Base-by-base conservation (phyloP, 2,797 vertebrate genomes). In the Cirrhinus molitorella region DNA sequence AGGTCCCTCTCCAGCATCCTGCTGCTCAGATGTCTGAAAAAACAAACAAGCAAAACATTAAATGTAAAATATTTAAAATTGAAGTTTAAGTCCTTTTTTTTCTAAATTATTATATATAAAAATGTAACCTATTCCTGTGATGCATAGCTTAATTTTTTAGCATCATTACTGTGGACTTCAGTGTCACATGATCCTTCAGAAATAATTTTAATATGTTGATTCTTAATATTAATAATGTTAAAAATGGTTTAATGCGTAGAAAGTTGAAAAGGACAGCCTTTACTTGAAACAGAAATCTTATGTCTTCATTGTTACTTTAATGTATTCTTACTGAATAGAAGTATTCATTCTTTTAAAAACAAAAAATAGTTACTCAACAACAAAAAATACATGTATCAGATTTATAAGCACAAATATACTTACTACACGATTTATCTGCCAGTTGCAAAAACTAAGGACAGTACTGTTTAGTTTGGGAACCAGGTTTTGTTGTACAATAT, bases 401-500 rank as follows among this genome's bases (percentile, higher is more conserved):
- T 31, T 73, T 37, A 74, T 34, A 80, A 37, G 78, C 47, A 83
- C 8, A 63, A 21, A 66, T 59, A 80, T 31, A 85, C 89, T 79
- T 86, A 97, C 96, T 91, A 80, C 81, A 68, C 91, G 93, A 47
- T 92, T 91, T 40, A 91, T 90, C 86, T 96, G 96, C 97, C 96
- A 98, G 17, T 90, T 91, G 88, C 96, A 93, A 92, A 96, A 96
- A 17, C 95, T 94, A 89, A 95, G 23, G 70, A 97, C 90, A 0
- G 95, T 61, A 68, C 90, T 87, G 77, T 91, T 95, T 4, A 99
- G 93, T 86, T 88, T 93, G 49, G 94, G 90, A 49, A 95, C 92
- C 80, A 98, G 93, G 61, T 97, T 95, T 74, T 94, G 92, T 40
- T 91, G 95, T 90, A 96, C 91, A 89, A 99, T 92, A 87, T 88